Evolutionary conservation across 2,113 vertebrate species (phyloP).

Genomic region (Serilophus lunatus): DNA sequence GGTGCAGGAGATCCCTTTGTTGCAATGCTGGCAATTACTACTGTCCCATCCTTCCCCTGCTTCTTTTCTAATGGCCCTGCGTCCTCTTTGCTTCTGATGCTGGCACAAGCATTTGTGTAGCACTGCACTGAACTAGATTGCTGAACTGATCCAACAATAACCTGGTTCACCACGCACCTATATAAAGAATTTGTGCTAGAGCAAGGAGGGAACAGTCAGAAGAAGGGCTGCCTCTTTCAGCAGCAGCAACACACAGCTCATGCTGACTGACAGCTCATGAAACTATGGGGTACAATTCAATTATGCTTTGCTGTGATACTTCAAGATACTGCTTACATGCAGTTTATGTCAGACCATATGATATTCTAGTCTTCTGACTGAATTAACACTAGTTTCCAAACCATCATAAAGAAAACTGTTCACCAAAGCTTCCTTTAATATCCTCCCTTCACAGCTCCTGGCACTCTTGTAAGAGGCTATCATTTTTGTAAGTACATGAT

Average conservation of each 20-base stretch:
- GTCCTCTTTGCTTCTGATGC: background rate
- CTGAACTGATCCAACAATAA: conserved; percentile 53
- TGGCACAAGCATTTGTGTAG: background rate
- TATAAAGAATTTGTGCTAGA: conserved; percentile 25
- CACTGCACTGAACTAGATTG: background rate
- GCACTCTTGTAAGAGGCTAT: background rate
- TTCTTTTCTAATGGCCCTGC: background rate
- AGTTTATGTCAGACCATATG: background rate
- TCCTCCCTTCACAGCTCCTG: background rate
- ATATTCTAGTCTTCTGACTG: background rate
- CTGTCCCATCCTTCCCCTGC: background rate
- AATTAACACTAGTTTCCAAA: background rate
- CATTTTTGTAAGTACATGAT: background rate
- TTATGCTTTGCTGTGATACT: background rate
- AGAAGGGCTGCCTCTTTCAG: background rate
- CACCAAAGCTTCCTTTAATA: background rate
- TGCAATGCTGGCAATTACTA: background rate
- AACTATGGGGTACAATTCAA: background rate
- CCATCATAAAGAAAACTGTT: background rate
- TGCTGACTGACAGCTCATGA: background rate
- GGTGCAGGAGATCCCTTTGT: background rate
- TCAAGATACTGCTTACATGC: background rate
- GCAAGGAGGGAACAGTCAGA: background rate
- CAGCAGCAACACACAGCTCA: background rate
- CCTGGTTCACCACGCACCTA: conserved; percentile 3